phyloP scores from a whole-genome alignment of 2,113 vertebrate genomes.

The Gorsachius goisagi region DNA sequence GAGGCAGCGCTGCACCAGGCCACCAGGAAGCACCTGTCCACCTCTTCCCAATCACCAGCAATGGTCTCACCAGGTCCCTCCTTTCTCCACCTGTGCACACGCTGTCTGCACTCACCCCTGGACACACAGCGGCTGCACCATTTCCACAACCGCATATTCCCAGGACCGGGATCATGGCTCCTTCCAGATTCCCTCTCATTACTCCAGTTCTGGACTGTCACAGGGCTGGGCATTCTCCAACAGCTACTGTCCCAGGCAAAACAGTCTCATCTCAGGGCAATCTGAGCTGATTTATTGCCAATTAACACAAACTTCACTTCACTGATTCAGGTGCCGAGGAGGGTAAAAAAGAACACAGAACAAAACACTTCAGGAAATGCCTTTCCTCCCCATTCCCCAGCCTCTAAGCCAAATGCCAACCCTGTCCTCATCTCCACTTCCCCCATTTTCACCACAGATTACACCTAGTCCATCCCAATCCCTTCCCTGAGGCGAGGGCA shows the following conservation, averaged over 20 bases:
- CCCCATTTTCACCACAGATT: neutral
- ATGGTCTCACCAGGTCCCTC: neutral
- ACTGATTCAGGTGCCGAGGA: neutral
- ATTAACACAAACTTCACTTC: neutral
- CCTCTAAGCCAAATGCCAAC: neutral
- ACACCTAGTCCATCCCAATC: neutral
- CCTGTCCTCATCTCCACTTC: neutral
- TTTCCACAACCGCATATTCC: fast-evolving
- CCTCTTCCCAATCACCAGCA: neutral
- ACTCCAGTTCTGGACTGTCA: neutral
- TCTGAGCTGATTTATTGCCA: neutral
- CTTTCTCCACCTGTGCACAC: neutral
- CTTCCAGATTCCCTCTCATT: neutral
- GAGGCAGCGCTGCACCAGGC: neutral
- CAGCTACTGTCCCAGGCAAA: neutral
- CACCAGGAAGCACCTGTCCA: neutral
- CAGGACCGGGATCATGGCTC: neutral
- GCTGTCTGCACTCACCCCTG: neutral
- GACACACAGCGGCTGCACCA: neutral
- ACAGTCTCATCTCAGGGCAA: neutral
- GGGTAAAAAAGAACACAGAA: neutral
- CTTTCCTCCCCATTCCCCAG: neutral
- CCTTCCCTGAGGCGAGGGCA: neutral
- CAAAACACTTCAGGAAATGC: neutral
- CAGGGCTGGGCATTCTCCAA: neutral